Evolutionary conservation across 2,888 invertebrate species (phyloP).

Genomic region (Auanema sp.): DNA sequence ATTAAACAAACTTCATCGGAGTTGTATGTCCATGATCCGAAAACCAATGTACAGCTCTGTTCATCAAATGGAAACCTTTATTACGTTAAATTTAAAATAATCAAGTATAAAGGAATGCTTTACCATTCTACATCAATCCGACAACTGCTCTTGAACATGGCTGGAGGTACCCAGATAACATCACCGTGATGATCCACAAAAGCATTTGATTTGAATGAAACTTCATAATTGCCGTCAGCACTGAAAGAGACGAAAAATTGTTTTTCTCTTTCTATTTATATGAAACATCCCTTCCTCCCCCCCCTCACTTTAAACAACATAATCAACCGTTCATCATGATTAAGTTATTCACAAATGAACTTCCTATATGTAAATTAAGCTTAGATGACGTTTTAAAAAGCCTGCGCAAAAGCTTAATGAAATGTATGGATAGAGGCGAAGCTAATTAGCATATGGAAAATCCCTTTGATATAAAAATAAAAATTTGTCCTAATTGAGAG

Average conservation of each 20-base stretch:
- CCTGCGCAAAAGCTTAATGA: neutral
- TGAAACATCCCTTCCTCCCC: neutral
- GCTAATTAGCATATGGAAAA: slow-evolving; percentile 6
- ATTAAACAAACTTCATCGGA: slow-evolving; percentile 81
- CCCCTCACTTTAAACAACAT: neutral
- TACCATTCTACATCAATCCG: slow-evolving; percentile 53
- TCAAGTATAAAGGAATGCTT: neutral
- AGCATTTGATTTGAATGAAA: slow-evolving; percentile 72
- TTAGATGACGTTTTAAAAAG: neutral
- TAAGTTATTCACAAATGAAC: neutral
- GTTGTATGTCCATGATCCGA: slow-evolving; percentile 73
- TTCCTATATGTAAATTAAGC: neutral
- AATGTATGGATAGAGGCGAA: slow-evolving; percentile 1
- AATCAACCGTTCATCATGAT: neutral
- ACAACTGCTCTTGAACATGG: slow-evolving; percentile 74
- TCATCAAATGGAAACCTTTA: slow-evolving; percentile 54
- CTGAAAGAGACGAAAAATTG: slow-evolving; percentile 73
- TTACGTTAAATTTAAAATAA: neutral
- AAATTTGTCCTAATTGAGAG: neutral
- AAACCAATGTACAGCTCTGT: slow-evolving; percentile 59
- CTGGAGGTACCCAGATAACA: slow-evolving; percentile 97
- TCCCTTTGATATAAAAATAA: slow-evolving; percentile 7
- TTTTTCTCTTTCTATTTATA: neutral
- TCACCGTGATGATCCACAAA: slow-evolving; percentile 44
- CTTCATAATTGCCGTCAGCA: slow-evolving; percentile 99